Base-by-base conservation (phyloP, 2,113 vertebrate genomes). In the Rafetus swinhoei region DNA sequence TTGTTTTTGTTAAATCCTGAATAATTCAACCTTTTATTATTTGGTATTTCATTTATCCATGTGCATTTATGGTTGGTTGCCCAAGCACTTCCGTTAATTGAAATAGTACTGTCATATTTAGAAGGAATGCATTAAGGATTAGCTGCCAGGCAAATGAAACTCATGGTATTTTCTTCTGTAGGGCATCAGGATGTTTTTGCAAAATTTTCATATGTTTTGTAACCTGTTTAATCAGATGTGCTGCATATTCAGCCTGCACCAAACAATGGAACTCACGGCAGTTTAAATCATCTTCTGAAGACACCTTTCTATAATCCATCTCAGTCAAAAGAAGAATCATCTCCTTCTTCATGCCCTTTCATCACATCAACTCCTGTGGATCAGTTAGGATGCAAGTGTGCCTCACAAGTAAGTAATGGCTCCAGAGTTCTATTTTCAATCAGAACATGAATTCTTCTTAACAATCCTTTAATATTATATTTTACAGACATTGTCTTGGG, bases 221-320 rank as follows among this genome's bases (percentile, higher is more conserved):
- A 25, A 86, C 90, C 60, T 84, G 80, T 86, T 95, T 93, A 57
- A 90, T 97, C 94, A 99, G 99, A 99, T 97, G 97, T 99, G 80
- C 97, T 99, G 53, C 97, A 2, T 18, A 98, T 99, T 90, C 72
- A 96, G 27, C 99, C 99, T 24, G 97, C 99, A 93, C 98, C 98
- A 52, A 99, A 99, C 98, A 99, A 99, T 11, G 99, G 99, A 54
- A 99, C 99, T 5, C 99, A 99, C 5, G 99, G 99, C 60, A 99
- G 99, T 90, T 98, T 99, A 93, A 99, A 99, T 95, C 99, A 99
- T 92, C 98, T 99, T 79, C 95, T 99, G 90, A 98, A 96, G 95
- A 86, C 2, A 2, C 99, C 99, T 2, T 84, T 97, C 85, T 95
- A 98, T 95, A 88, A 6, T 11, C 99, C 99, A 1, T 97, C 97